Evolutionary conservation across 2,888 invertebrate species (phyloP).

Genomic region (Conomelus anceps): DNA sequence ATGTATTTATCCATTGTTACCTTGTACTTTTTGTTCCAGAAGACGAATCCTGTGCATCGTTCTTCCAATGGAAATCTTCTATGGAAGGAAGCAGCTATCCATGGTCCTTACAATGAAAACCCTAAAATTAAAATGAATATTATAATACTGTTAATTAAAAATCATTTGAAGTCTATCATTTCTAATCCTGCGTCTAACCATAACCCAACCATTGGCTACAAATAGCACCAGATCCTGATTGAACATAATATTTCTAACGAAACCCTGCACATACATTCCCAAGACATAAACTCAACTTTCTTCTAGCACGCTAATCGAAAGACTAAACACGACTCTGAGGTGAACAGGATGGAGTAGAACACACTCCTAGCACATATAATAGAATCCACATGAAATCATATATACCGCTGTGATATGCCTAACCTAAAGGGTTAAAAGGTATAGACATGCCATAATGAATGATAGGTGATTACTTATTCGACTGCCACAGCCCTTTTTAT

Average conservation of each 20-base stretch:
- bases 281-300: neutral
- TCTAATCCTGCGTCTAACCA: too few species aligned
- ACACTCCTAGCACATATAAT: neutral
- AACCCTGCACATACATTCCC: neutral
- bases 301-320: neutral
- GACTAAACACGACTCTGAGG: neutral
- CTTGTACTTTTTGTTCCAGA: neutral
- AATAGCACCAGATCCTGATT: too few species aligned
- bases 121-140: neutral
- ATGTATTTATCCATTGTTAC: too few species aligned
- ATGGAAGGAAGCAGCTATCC: too few species aligned
- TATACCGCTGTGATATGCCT: neutral
- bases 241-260: too few species aligned
- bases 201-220: too few species aligned
- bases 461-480: neutral
- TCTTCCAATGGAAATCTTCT: neutral
- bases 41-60: neutral
- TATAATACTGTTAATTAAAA: neutral
- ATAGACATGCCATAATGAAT: neutral
- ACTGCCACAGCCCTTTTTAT: neutral
- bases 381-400: neutral
- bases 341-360: neutral
- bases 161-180: too few species aligned
- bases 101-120: neutral
- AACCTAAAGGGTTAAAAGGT: neutral